Conservation (phyloP, 2,888 invertebrate species). For the Meteorus colon region DNA sequence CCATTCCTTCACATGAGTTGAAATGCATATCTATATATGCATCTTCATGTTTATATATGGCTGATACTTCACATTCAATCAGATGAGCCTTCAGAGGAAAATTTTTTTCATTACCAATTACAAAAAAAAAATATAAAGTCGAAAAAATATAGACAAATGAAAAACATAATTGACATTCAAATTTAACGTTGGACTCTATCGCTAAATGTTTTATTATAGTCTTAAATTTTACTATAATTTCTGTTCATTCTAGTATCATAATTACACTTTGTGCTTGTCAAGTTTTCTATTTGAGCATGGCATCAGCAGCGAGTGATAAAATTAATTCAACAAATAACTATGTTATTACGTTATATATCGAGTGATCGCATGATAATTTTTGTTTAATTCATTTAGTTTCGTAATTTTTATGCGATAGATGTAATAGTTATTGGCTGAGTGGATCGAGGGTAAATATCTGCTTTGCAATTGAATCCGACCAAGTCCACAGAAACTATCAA, state of each 20-base stretch:
- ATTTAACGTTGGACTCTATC: constrained; percentile 18
- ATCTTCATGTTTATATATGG: constrained; percentile 1
- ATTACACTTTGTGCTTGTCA: constrained; percentile 26
- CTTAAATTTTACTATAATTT: constrained; percentile 46
- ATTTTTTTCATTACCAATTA: neutral
- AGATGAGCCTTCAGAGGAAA: neutral
- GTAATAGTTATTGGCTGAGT: constrained; percentile 2
- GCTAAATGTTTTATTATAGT: constrained; percentile 16
- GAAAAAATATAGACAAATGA: neutral
- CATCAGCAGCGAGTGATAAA: constrained; percentile 61
- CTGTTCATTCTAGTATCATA: neutral
- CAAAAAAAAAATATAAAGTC: constrained; percentile 21
- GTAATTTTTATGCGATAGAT: constrained; percentile 16
- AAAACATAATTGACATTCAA: neutral
- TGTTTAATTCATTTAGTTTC: neutral
- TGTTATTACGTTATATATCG: constrained; percentile 11
- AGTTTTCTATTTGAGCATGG: constrained; percentile 65
- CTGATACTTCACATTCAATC: neutral
- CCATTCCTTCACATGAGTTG: constrained; percentile 27
- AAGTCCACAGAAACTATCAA: neutral
- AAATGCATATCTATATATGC: constrained; percentile 1
- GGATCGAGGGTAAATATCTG: constrained; percentile 3
- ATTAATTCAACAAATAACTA: constrained; percentile 15
- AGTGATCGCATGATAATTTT: constrained; percentile 27
- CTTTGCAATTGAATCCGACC: neutral